phyloP scores from a whole-genome alignment of 1,140 invertebrate genomes.

The Heliconius himera region DNA sequence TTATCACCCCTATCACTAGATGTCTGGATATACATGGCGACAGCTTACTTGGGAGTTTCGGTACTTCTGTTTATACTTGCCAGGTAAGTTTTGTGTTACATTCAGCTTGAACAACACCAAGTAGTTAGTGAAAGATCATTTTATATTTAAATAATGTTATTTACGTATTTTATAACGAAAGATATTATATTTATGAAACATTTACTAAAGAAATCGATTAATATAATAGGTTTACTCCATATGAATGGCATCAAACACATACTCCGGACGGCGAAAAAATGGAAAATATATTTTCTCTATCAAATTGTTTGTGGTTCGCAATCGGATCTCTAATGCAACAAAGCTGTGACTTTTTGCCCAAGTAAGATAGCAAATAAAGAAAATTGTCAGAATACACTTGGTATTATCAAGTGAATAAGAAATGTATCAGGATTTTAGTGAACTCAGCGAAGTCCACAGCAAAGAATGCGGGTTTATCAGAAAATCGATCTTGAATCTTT shows the following conservation, averaged over 20 bases:
- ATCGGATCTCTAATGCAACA: slow-evolving; percentile 97
- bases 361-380: slow-evolving; percentile 84
- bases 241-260: slow-evolving; percentile 95
- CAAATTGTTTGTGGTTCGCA: slow-evolving; percentile 98
- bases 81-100: slow-evolving; percentile 84
- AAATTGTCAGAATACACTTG: slow-evolving; percentile 44
- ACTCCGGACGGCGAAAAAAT: slow-evolving; percentile 91
- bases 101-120: not conserved
- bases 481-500: slow-evolving; percentile 32
- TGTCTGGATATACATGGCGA: slow-evolving; percentile 98
- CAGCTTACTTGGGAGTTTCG: slow-evolving; percentile 95
- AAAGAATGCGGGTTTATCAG: slow-evolving; percentile 37
- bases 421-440: slow-evolving; percentile 56
- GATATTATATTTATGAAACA: not conserved
- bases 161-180: not conserved
- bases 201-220: not conserved
- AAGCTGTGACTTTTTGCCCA: slow-evolving; percentile 94
- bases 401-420: slow-evolving; percentile 31
- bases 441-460: slow-evolving; percentile 75
- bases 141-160: not conserved
- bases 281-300: slow-evolving; percentile 95
- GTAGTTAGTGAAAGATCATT: not conserved
- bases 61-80: slow-evolving; percentile 96
- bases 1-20: slow-evolving; percentile 95
- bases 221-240: slow-evolving; percentile 91